phyloP scores from a whole-genome alignment of 2,113 vertebrate species.

The Poecilia latipinna region DNA sequence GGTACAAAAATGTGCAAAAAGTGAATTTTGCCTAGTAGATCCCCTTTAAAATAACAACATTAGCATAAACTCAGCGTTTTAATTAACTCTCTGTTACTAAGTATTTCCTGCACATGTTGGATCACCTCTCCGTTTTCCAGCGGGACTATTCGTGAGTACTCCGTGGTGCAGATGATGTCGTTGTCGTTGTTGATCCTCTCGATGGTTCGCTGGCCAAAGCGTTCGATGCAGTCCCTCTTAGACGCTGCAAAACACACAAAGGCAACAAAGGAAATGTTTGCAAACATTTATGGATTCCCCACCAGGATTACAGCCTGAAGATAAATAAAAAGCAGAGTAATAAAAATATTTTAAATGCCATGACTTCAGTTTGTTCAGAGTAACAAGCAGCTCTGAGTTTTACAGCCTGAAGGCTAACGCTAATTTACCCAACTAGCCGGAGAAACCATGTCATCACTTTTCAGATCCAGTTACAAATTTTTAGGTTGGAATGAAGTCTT shows the following conservation, averaged over 20 bases:
- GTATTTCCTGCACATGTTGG: neutral
- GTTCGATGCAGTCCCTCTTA: constrained; percentile 94
- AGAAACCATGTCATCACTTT: neutral
- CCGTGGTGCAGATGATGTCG: constrained; percentile 88
- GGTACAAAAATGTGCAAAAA: too few relatives aligned
- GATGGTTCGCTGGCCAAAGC: constrained; percentile 87
- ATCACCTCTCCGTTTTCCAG: constrained; percentile 95
- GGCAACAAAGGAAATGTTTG: constrained; percentile 7
- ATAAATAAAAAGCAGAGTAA: neutral
- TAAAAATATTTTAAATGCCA: neutral
- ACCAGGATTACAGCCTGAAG: neutral
- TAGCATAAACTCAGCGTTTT: too few relatives aligned
- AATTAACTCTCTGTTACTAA: too few relatives aligned
- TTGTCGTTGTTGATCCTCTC: constrained; percentile 87
- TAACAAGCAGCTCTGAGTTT: neutral
- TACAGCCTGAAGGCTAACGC: too few relatives aligned
- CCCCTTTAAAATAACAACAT: too few relatives aligned
- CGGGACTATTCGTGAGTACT: constrained; percentile 94
- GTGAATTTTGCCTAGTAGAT: too few relatives aligned
- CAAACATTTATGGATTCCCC: neutral
- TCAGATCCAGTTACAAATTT: neutral
- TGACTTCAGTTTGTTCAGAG: neutral
- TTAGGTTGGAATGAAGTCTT: neutral
- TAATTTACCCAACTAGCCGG: neutral
- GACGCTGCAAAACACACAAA: constrained; percentile 81